Evolutionary conservation across 2,888 invertebrate species (phyloP).

Genomic region (Seira ritae): DNA sequence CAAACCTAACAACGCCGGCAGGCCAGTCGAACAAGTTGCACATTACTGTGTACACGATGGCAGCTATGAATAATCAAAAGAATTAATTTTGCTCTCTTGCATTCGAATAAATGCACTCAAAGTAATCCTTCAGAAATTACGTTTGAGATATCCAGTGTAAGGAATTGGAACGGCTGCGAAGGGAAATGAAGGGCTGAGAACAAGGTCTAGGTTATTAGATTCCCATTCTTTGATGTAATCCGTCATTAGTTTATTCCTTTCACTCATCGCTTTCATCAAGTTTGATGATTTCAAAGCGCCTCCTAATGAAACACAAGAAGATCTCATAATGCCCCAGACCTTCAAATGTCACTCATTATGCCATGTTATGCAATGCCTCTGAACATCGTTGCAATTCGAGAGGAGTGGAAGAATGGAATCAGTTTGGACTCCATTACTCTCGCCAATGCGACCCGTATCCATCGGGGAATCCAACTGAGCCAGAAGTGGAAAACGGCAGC

Average conservation of each 20-base stretch:
- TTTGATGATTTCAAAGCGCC: slow-evolving; percentile 41
- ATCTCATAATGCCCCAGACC: too few species aligned
- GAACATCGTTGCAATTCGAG: slow-evolving; percentile 44
- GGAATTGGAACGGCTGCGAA: slow-evolving; percentile 68
- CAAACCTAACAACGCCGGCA: slow-evolving; percentile 52
- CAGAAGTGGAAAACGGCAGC: slow-evolving; percentile 42
- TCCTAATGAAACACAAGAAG: slow-evolving; percentile 36
- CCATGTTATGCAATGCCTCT: slow-evolving; percentile 23
- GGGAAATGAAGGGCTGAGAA: slow-evolving; percentile 75
- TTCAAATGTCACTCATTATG: too few species aligned
- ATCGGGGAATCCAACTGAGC: slow-evolving; percentile 37
- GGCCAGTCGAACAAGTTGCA: slow-evolving; percentile 53
- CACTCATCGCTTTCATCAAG: slow-evolving; percentile 54
- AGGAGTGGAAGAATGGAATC: slow-evolving; percentile 40
- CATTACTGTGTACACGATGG: slow-evolving; percentile 29
- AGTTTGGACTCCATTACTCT: slow-evolving; percentile 26
- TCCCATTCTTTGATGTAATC: slow-evolving; percentile 45
- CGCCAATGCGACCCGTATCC: slow-evolving; percentile 40
- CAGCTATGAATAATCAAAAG: slow-evolving; percentile 31
- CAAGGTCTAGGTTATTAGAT: slow-evolving; percentile 74
- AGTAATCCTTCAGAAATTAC: too few species aligned
- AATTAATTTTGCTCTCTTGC: neutral
- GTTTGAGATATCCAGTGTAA: neutral
- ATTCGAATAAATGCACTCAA: too few species aligned
- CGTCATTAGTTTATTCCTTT: slow-evolving; percentile 5